phyloP scores from a whole-genome alignment of 2,888 invertebrate species.

The Lordiphosa andalusiaca region DNA sequence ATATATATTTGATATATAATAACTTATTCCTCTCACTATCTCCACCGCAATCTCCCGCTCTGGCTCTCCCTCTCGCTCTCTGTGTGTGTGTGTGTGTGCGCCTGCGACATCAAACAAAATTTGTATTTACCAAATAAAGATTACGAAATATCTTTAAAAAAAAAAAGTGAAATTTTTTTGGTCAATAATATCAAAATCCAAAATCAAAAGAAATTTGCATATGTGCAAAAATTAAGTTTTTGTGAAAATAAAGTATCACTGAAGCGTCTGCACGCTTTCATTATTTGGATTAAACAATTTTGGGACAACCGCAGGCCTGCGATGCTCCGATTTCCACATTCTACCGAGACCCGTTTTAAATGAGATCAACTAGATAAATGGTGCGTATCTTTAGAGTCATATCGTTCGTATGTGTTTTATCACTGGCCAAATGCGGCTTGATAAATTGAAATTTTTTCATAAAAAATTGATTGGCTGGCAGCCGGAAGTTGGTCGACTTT shows the following conservation, averaged over 20 bases:
- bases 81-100: slow-evolving; percentile 8
- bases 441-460: slow-evolving; percentile 48
- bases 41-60: not conserved
- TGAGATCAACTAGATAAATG: slow-evolving; percentile 75
- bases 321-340: slow-evolving; percentile 20
- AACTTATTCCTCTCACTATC: slow-evolving; percentile 23
- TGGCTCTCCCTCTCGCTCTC: not conserved
- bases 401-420: slow-evolving; percentile 2
- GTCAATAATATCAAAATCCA: slow-evolving; percentile 14
- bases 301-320: slow-evolving; percentile 28
- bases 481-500: slow-evolving; percentile 40
- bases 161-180: slow-evolving; percentile 43
- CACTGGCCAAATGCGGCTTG: slow-evolving; percentile 21
- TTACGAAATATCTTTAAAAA: slow-evolving; percentile 33
- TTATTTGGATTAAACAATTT: slow-evolving; percentile 57
- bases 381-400: slow-evolving; percentile 60
- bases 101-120: slow-evolving; percentile 5
- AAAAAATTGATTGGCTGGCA: slow-evolving; percentile 26
- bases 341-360: slow-evolving; percentile 55
- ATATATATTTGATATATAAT: slow-evolving; percentile 20
- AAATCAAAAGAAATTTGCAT: slow-evolving; percentile 26
- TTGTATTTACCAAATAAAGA: slow-evolving; percentile 20
- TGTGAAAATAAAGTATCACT: slow-evolving; percentile 26
- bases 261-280: slow-evolving; percentile 41
- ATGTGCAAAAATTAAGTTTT: slow-evolving; percentile 30